Conservation (phyloP, 1,140 invertebrate species). For the Scaptomyza pallida region DNA sequence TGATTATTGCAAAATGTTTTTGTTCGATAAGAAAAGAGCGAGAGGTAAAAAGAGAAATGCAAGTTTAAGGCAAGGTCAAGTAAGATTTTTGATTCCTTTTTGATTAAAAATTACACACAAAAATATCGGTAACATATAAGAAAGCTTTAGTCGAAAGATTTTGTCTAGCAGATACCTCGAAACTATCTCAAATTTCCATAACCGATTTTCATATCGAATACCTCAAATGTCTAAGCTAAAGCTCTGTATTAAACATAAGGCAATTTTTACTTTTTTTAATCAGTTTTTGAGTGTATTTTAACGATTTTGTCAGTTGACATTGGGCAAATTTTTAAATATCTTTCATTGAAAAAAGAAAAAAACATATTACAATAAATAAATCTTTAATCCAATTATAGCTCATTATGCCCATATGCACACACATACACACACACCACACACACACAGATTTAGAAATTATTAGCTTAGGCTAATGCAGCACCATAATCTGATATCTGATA, state of each 20-base stretch:
- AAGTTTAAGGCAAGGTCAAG: too few relatives aligned
- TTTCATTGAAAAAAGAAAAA: slow-evolving; percentile 28
- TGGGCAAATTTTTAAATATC: slow-evolving; percentile 39
- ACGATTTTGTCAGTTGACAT: slow-evolving; percentile 18
- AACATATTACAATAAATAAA: slow-evolving; percentile 72
- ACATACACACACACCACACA: slow-evolving; percentile 31
- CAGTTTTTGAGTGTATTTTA: background rate
- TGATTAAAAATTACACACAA: too few relatives aligned
- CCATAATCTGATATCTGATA: slow-evolving; percentile 76
- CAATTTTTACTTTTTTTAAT: too few relatives aligned
- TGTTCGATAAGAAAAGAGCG: slow-evolving; percentile 1
- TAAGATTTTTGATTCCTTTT: too few relatives aligned
- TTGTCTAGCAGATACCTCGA: too few relatives aligned
- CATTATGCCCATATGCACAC: slow-evolving; percentile 79
- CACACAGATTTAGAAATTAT: slow-evolving; percentile 66
- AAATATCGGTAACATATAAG: too few relatives aligned
- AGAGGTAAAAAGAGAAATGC: slow-evolving; percentile 23
- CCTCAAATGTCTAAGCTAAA: too few relatives aligned
- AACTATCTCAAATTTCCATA: too few relatives aligned
- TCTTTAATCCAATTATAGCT: slow-evolving; percentile 82
- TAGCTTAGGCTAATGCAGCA: slow-evolving; percentile 69
- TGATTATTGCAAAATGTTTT: slow-evolving; percentile 57
- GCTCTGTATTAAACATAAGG: too few relatives aligned
- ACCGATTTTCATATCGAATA: too few relatives aligned
- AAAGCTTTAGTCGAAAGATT: too few relatives aligned